Conservation (phyloP, 2,888 invertebrate genomes). For the Ryuthela nishihirai region DNA sequence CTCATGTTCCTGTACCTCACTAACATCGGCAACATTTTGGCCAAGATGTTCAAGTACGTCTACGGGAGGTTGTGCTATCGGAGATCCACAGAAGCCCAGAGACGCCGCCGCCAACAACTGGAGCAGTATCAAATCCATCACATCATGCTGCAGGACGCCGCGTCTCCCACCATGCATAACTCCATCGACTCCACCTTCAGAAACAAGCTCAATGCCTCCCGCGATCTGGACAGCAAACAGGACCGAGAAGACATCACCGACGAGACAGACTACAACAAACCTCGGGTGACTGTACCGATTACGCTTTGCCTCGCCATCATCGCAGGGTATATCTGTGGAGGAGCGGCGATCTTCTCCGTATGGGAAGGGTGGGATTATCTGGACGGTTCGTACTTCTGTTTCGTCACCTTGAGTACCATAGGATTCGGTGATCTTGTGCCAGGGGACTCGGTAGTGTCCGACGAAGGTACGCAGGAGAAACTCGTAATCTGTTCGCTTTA, state of each 20-base stretch:
- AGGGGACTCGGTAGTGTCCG: conserved; percentile 52
- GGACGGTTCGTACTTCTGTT: conserved; percentile 93
- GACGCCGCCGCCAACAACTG: conserved; percentile 14
- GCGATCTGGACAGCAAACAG: conserved; percentile 12
- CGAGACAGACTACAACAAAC: conserved; percentile 18
- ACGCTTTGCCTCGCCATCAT: conserved; percentile 83
- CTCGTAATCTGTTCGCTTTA: conserved; percentile 69
- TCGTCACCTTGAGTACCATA: conserved; percentile 87
- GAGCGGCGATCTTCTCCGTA: conserved; percentile 81
- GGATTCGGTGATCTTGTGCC: conserved; percentile 85
- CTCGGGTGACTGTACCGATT: conserved; percentile 79
- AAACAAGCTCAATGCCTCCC: conserved; percentile 22
- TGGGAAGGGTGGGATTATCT: conserved; percentile 93
- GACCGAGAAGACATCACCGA: conserved; percentile 16
- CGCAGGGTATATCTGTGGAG: conserved; percentile 81
- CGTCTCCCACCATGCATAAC: conserved; percentile 23
- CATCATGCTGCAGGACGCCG: conserved; percentile 37
- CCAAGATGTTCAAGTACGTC: conserved; percentile 42
- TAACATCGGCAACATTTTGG: conserved; percentile 75
- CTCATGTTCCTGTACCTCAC: conserved; percentile 81
- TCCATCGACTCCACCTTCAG: too few species aligned
- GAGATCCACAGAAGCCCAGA: conserved; percentile 58
- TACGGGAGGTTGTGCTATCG: conserved; percentile 40
- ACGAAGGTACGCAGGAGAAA: conserved; percentile 43
- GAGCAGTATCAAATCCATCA: conserved; percentile 42